These are phyloP conservation scores for Candidula unifasciata DNA, from an alignment of 2,888 invertebrate genomes.

Conservation along the genomic window DNA sequence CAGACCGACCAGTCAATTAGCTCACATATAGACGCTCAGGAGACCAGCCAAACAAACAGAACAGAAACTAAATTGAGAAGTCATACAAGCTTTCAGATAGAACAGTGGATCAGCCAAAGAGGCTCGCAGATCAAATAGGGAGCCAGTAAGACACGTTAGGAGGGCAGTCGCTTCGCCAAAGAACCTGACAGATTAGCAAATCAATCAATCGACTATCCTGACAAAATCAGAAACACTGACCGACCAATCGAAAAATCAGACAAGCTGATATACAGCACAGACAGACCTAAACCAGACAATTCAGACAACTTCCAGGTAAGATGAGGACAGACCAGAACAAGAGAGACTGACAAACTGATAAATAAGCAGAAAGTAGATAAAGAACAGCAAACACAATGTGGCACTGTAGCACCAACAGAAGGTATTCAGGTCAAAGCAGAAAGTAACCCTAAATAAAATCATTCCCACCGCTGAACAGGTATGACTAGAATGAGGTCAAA, in stretches of 20 bases:
- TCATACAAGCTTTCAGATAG: background rate
- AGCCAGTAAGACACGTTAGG: no score
- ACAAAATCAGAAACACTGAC: background rate
- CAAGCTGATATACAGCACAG: background rate
- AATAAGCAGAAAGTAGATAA: background rate
- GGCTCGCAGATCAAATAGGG: no score
- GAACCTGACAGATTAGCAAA: background rate
- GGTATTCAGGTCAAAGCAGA: background rate
- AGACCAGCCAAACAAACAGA: no score
- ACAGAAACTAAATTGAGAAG: background rate
- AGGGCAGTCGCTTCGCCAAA: no score
- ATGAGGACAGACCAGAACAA: no score
- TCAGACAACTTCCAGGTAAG: no score
- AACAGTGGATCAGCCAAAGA: background rate
- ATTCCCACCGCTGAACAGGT: no score
- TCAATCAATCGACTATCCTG: background rate
- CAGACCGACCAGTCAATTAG: background rate
- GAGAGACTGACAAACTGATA: background rate
- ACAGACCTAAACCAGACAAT: background rate
- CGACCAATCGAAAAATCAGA: background rate
- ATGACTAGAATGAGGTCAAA: no score
- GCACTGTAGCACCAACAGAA: background rate
- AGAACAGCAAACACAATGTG: background rate
- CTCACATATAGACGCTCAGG: no score
- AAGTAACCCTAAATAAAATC: no score